These are phyloP conservation scores for Volucella inanis DNA, from an alignment of 2,888 invertebrate genomes.

Conservation along the genomic window DNA sequence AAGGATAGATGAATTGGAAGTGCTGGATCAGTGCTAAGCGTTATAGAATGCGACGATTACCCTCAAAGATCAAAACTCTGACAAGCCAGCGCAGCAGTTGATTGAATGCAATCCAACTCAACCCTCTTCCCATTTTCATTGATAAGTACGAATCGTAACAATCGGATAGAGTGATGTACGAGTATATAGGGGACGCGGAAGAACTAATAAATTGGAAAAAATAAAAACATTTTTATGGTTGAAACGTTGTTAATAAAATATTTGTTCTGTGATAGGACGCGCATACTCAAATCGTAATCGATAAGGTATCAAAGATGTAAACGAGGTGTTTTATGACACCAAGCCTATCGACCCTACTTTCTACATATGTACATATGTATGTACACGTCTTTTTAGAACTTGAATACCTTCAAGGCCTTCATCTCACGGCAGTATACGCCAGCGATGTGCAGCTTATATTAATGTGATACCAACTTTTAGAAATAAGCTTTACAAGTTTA, in stretches of 20 bases:
- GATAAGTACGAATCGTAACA: conserved; percentile 57
- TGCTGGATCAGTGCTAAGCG: conserved; percentile 25
- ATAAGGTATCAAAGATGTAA: conserved; percentile 45
- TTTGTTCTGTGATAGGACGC: conserved; percentile 6
- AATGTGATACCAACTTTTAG: too few species aligned
- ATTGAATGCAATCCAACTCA: conserved; percentile 11
- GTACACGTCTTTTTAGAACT: too few species aligned
- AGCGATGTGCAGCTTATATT: too few species aligned
- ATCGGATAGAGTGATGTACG: background rate
- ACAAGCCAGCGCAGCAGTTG: conserved; percentile 15
- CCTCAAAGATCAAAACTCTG: conserved; percentile 58
- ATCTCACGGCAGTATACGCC: too few species aligned
- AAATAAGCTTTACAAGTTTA: too few species aligned
- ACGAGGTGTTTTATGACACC: background rate
- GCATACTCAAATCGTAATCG: conserved; percentile 17
- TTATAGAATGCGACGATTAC: conserved; percentile 35
- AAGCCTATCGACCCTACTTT: too few species aligned
- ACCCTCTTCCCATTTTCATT: conserved; percentile 45
- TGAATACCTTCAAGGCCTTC: too few species aligned
- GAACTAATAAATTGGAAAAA: conserved; percentile 33
- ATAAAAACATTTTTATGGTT: too few species aligned
- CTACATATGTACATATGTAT: too few species aligned
- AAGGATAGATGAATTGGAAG: too few species aligned
- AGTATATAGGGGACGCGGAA: background rate
- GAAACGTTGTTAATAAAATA: conserved; percentile 25